Base-by-base conservation (phyloP, 2,113 vertebrate species). In the Todiramphus saurophagus region DNA sequence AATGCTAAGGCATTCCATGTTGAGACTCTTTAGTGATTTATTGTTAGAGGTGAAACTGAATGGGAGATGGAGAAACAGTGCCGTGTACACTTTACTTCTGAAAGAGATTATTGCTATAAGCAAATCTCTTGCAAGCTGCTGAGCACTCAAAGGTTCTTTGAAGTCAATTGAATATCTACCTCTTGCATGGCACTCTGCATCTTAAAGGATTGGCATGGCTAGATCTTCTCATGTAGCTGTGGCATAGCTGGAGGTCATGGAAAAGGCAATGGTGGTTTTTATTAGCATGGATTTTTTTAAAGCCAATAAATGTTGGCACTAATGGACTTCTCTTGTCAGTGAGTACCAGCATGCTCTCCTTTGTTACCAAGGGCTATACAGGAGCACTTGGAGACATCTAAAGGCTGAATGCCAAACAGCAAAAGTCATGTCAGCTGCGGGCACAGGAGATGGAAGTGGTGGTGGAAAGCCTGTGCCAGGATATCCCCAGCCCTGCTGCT, bases 11-110 rank as follows among this genome's bases (percentile, higher is more conserved):
- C 23, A 62, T 94, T 94, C 87, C 3, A 6, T 63, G 37, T 80
- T 79, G n/a, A 84, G 33, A 79, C 50, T 89, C 35, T 58, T 60
- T 28, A 43, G 66, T 85, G 77, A 89, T 91, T 83, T 92, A 92
- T 92, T 92, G 62, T 93, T 89, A 89, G 67, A 82, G 31, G 70
- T 92, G 92, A 89, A 94, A 87, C 62, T 83, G 74, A 91, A 89
- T 63, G 63, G 55, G 62, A 92, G 44, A 62, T 55, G 41, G 62
- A 78, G 41, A 41, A 92, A 83, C 83, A 73, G n/a, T 94, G 83
- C 66, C 37, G 10, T 69, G 73, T 91, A 87, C 37, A 28, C 78
- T 91, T 96, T 64, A 39, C 73, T 84, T 95, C 77, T 69, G 31
- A 85, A 48, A 82, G 63, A 35, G 87, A 79, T 73, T 91, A 84